These are phyloP conservation scores for Oncorhynchus tshawytscha DNA, from an alignment of 2,113 vertebrate species.

Conservation along the genomic window DNA sequence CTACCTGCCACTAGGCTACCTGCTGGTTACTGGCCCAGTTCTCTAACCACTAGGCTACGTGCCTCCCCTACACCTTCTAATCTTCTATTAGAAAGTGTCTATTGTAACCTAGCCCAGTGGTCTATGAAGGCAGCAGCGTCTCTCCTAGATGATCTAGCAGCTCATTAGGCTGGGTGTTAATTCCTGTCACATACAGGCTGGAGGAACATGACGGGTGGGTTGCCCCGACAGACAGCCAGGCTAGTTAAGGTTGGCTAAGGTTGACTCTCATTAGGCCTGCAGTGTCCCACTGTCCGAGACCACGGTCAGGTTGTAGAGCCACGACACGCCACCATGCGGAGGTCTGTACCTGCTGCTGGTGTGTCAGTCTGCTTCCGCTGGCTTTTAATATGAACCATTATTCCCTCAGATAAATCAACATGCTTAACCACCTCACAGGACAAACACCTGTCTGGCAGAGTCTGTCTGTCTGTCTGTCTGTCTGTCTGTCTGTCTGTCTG, in stretches of 20 bases:
- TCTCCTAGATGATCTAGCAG: constrained; percentile 57
- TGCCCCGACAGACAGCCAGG: constrained; percentile 81
- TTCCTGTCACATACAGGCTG: constrained; percentile 82
- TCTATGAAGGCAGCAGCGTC: background rate
- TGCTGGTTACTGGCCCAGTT: too few species aligned
- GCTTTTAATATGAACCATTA: background rate
- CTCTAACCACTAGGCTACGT: too few species aligned
- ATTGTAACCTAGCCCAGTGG: too few species aligned
- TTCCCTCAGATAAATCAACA: background rate
- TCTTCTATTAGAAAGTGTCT: background rate
- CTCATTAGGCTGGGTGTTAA: constrained; percentile 82
- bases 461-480: too few species aligned
- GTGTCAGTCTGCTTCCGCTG: background rate
- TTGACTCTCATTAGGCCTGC: constrained; percentile 87
- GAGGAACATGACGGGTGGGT: constrained; percentile 89
- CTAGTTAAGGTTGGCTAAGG: constrained; percentile 87
- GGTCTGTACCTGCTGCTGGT: constrained; percentile 76
- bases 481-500: too few species aligned
- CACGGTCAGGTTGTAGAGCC: constrained; percentile 29
- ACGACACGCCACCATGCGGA: constrained; percentile 76
- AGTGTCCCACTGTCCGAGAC: constrained; percentile 81
- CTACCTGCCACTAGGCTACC: too few species aligned
- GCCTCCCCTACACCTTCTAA: too few species aligned
- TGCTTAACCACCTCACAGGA: background rate
- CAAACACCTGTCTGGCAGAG: too few species aligned